phyloP scores from a whole-genome alignment of 1,140 invertebrate species.

The Zaprionus gabonicus region DNA sequence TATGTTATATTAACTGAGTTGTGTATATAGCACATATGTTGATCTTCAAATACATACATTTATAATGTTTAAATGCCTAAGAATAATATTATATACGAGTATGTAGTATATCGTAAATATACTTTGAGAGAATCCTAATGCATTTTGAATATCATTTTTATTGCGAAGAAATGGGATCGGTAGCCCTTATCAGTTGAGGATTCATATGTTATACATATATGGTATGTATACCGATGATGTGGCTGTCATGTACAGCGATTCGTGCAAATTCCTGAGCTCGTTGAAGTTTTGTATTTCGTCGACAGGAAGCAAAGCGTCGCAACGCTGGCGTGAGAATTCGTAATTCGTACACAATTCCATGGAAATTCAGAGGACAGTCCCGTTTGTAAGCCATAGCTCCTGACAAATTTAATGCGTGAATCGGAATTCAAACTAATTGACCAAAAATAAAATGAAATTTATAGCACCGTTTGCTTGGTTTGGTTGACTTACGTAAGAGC shows the following conservation, averaged over 20 bases:
- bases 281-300: slow-evolving; percentile 33
- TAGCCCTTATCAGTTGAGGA: not conserved
- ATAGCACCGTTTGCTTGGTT: not conserved
- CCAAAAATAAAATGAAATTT: not conserved
- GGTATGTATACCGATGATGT: not conserved
- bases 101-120: slow-evolving; percentile 3
- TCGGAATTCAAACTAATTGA: slow-evolving; percentile 13
- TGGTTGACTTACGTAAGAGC: slow-evolving; percentile 33
- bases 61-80: not conserved
- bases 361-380: slow-evolving; percentile 34
- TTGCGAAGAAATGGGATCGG: not conserved
- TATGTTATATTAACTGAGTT: slow-evolving; percentile 26
- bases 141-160: not conserved
- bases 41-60: slow-evolving; percentile 19
- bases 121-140: not conserved
- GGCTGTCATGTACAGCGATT: slow-evolving; percentile 1
- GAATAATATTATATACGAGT: not conserved
- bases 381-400: not conserved
- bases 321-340: slow-evolving; percentile 37
- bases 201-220: not conserved
- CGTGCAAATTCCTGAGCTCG: slow-evolving; percentile 33
- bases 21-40: slow-evolving; percentile 39
- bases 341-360: slow-evolving; percentile 17
- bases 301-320: slow-evolving; percentile 37
- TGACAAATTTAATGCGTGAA: slow-evolving; percentile 35